phyloP scores from a whole-genome alignment of 2,113 vertebrate species.

The Sporophila hypoxantha region DNA sequence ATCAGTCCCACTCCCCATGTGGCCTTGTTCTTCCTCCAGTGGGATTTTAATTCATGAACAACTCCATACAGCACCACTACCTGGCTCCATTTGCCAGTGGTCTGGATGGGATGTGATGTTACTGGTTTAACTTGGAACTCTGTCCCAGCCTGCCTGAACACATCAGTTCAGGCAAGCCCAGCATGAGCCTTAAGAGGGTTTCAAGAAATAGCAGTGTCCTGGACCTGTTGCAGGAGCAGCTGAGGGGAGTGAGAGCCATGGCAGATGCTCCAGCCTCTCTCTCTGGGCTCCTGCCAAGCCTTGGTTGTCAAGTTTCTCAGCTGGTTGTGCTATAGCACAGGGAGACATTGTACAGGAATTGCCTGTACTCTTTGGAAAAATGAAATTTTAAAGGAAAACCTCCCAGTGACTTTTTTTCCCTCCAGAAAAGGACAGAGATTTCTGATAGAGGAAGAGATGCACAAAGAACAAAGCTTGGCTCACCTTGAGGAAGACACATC shows the following conservation, averaged over 20 bases:
- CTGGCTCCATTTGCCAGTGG: neutral
- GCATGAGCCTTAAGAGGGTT: neutral
- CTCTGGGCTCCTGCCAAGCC: neutral
- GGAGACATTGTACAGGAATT: neutral
- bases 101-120: neutral
- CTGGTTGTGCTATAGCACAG: neutral
- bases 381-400: neutral
- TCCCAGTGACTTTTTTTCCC: neutral
- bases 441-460: neutral
- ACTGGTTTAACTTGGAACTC: neutral
- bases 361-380: neutral
- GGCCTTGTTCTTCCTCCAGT: rapidly evolving
- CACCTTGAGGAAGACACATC: neutral
- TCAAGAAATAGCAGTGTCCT: neutral
- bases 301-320: neutral
- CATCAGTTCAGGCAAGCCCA: too few relatives aligned
- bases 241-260: neutral
- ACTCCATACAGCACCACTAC: rapidly evolving
- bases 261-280: neutral
- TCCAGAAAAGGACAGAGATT: neutral
- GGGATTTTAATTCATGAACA: neutral
- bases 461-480: rapidly evolving
- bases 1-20: neutral
- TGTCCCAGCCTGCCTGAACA: neutral
- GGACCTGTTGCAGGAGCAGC: neutral